phyloP scores from a whole-genome alignment of 2,113 vertebrate species.

The Salvelinus alpinus region DNA sequence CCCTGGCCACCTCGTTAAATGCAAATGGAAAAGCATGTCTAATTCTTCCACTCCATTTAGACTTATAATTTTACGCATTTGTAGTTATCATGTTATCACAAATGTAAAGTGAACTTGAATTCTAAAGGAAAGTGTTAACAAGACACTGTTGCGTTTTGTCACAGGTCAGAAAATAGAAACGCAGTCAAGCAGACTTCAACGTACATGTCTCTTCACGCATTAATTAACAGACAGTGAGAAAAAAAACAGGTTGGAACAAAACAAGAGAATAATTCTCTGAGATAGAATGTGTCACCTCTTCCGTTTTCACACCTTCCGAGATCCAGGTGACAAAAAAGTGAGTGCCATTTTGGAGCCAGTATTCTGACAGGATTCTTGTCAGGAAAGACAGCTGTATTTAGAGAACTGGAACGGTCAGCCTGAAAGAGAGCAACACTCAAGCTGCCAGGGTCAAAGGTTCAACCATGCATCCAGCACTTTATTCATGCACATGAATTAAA shows the following conservation, averaged over 20 bases:
- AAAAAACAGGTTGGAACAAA: neutral
- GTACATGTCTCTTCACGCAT: slow-evolving; percentile 30
- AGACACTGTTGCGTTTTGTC: neutral
- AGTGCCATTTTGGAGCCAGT: slow-evolving; percentile 61
- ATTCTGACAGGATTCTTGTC: slow-evolving; percentile 65
- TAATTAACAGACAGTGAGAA: slow-evolving; percentile 43
- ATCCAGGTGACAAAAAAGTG: slow-evolving; percentile 60
- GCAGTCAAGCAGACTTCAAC: slow-evolving; percentile 37
- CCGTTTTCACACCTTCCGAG: slow-evolving; percentile 61
- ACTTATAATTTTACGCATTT: too few species aligned
- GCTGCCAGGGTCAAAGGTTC: slow-evolving; percentile 53
- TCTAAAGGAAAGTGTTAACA: too few species aligned
- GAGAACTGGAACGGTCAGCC: slow-evolving; percentile 40
- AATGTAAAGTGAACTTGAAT: too few species aligned
- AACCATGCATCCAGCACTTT: slow-evolving; percentile 38
- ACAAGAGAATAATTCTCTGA: neutral
- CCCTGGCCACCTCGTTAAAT: slow-evolving; percentile 47
- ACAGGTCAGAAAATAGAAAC: slow-evolving; percentile 16
- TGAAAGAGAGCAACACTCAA: slow-evolving; percentile 47
- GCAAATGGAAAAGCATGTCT: slow-evolving; percentile 40
- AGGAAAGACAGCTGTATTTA: slow-evolving; percentile 68
- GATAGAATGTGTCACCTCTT: slow-evolving; percentile 59
- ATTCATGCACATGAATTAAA: too few species aligned
- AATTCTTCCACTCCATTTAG: slow-evolving; percentile 51
- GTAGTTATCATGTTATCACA: too few species aligned